These are phyloP conservation scores for Gymnogyps californianus DNA, from an alignment of 2,113 vertebrate genomes.

Conservation along the genomic window DNA sequence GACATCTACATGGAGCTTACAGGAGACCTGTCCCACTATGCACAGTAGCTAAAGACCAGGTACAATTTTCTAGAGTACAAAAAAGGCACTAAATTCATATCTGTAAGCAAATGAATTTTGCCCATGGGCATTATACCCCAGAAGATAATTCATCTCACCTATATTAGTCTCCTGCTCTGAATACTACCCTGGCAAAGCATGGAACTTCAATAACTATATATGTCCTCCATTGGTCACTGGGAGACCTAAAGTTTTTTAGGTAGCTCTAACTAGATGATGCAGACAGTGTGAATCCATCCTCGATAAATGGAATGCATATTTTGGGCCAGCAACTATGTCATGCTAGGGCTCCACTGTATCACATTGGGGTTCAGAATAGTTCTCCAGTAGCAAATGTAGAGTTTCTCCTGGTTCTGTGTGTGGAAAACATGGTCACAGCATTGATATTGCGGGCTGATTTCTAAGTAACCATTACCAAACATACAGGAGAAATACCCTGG, in stretches of 20 bases:
- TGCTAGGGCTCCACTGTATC: neutral
- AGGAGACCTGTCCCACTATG: neutral
- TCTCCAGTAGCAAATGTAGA: neutral
- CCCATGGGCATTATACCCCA: neutral
- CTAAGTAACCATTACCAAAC: neutral
- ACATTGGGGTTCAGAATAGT: neutral
- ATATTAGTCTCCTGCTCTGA: neutral
- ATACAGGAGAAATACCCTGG: neutral
- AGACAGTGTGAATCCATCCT: neutral
- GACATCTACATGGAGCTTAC: neutral
- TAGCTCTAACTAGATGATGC: neutral
- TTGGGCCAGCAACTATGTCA: neutral
- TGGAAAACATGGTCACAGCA: neutral
- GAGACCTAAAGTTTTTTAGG: neutral
- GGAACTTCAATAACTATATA: neutral
- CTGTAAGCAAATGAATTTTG: neutral
- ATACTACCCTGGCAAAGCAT: neutral
- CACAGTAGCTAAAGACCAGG: neutral
- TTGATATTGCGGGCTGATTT: neutral
- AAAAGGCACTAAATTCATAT: neutral
- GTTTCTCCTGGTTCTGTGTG: neutral
- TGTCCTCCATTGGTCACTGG: neutral
- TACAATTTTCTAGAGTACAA: neutral
- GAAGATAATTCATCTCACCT: neutral
- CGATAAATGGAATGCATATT: neutral